These are phyloP conservation scores for Ciconia maguari DNA, from an alignment of 2,113 vertebrate species.

Conservation along the genomic window DNA sequence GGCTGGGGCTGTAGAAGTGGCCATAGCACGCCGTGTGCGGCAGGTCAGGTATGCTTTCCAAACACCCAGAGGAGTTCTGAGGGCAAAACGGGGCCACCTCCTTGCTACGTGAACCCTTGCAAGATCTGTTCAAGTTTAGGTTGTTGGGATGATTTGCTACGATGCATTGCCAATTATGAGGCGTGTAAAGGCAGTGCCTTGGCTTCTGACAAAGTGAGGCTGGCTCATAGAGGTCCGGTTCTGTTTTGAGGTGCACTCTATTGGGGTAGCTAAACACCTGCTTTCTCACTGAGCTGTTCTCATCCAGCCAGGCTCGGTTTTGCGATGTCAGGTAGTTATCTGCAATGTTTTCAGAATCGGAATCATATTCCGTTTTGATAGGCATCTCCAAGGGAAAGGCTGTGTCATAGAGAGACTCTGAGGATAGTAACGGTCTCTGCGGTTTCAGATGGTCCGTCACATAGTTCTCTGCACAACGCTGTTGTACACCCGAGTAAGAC, in stretches of 20 bases:
- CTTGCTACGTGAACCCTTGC: slow-evolving; percentile 75
- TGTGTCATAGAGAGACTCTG: slow-evolving; percentile 69
- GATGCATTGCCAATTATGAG: slow-evolving; percentile 74
- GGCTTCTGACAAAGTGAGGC: slow-evolving; percentile 80
- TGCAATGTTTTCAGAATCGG: slow-evolving; percentile 80
- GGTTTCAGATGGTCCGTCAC: slow-evolving; percentile 76
- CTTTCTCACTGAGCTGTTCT: slow-evolving; percentile 63
- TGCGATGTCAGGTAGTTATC: slow-evolving; percentile 60
- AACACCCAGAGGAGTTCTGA: slow-evolving; percentile 72
- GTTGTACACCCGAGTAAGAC: slow-evolving; percentile 68
- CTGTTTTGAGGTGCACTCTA: slow-evolving; percentile 83
- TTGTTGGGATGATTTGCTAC: slow-evolving; percentile 60
- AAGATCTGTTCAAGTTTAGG: slow-evolving; percentile 55
- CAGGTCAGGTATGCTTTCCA: slow-evolving; percentile 70
- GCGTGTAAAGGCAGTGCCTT: slow-evolving; percentile 71
- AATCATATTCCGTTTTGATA: slow-evolving; percentile 89
- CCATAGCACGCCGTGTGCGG: slow-evolving; percentile 70
- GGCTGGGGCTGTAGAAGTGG: slow-evolving; percentile 65
- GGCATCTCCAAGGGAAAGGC: slow-evolving; percentile 78
- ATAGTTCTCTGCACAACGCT: slow-evolving; percentile 72
- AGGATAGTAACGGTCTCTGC: slow-evolving; percentile 62
- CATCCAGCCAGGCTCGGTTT: slow-evolving; percentile 76
- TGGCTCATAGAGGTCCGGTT: slow-evolving; percentile 76
- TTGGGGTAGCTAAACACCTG: slow-evolving; percentile 71
- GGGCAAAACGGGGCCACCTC: slow-evolving; percentile 73